phyloP scores from a whole-genome alignment of 2,888 invertebrate genomes.

The Galeruca laticollis region DNA sequence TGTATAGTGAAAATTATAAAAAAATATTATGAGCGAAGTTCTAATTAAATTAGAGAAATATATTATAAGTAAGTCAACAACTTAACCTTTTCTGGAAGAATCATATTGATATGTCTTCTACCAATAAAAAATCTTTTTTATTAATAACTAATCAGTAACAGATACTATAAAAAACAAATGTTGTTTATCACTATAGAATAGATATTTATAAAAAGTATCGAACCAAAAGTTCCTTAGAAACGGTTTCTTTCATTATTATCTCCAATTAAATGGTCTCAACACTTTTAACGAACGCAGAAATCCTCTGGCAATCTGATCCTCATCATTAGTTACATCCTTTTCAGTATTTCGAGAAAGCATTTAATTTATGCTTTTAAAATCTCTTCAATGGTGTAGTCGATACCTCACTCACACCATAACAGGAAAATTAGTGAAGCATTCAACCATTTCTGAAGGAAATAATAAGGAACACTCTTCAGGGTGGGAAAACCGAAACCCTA shows the following conservation, averaged over 20 bases:
- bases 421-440: conserved; percentile 34
- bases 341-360: conserved; percentile 3
- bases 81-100: no score
- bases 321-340: conserved; percentile 13
- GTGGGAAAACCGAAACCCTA: conserved; percentile 19
- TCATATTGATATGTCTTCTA: no score
- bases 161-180: no score
- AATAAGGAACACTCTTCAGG: conserved; percentile 23
- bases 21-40: no score
- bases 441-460: conserved; percentile 28
- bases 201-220: no score
- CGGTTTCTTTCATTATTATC: background rate
- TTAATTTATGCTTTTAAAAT: background rate
- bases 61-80: no score
- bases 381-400: background rate
- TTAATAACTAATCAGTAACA: no score
- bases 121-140: no score
- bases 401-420: conserved; percentile 18
- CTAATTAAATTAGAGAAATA: no score
- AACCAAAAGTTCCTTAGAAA: background rate
- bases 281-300: background rate
- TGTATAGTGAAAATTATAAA: no score
- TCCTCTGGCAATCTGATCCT: background rate
- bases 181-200: no score
- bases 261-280: background rate